Conservation (phyloP, 1,140 invertebrate species). For the Achatina immaculata region DNA sequence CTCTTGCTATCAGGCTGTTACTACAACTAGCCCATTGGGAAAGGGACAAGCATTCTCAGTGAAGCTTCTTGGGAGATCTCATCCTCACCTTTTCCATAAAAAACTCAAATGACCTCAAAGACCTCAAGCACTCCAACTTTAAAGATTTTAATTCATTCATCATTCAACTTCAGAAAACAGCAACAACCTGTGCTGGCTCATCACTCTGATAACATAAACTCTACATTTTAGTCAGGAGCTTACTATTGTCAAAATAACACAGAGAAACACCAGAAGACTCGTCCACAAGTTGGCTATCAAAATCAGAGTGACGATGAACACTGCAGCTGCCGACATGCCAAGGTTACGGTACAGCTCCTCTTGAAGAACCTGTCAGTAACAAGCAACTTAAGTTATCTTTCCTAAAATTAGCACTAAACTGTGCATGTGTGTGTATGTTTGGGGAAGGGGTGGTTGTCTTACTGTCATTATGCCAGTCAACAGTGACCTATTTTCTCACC, state of each 20-base stretch:
- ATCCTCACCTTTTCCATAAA: too few relatives aligned
- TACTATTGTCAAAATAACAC: constrained; percentile 81
- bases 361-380: constrained; percentile 71
- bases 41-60: too few relatives aligned
- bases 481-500: neutral
- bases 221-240: too few relatives aligned
- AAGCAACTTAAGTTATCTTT: constrained; percentile 11
- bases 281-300: constrained; percentile 85
- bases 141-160: too few relatives aligned
- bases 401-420: neutral
- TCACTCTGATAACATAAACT: too few relatives aligned
- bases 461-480: neutral
- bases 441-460: neutral
- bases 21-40: too few relatives aligned
- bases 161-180: too few relatives aligned
- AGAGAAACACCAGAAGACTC: constrained; percentile 84
- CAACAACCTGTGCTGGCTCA: too few relatives aligned
- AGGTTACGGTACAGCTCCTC: constrained; percentile 83
- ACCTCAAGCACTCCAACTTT: too few relatives aligned
- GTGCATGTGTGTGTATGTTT: neutral
- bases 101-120: too few relatives aligned
- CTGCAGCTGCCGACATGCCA: constrained; percentile 82
- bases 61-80: too few relatives aligned
- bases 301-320: constrained; percentile 84
- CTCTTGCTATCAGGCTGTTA: too few relatives aligned